Percentiles rank a stretch among this genome's conserved stretches.
These are phyloP conservation scores for Colistium nudipinnis DNA, from an alignment of 2,113 vertebrate species.

Conservation along the genomic window DNA sequence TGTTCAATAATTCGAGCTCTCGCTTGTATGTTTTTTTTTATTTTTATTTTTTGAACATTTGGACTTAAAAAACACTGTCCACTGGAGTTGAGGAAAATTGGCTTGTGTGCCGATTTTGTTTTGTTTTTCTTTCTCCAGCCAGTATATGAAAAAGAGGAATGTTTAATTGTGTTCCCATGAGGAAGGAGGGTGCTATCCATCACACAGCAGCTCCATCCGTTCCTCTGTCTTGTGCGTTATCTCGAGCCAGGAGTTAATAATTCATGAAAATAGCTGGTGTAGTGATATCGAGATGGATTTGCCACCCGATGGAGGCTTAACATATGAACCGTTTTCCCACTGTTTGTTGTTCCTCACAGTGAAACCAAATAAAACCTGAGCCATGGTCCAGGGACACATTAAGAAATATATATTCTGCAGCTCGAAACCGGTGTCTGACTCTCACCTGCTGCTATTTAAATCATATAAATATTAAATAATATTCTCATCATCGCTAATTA, in stretches of 20 bases:
- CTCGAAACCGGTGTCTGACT: slow-evolving; percentile 5
- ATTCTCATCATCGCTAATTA: background rate
- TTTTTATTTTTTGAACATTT: no score
- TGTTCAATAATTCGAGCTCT: background rate
- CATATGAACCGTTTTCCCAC: slow-evolving; percentile 54
- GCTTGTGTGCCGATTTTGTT: slow-evolving; percentile 27
- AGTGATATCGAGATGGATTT: slow-evolving; percentile 64
- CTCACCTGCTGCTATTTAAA: background rate
- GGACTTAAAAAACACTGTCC: background rate
- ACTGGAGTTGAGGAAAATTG: slow-evolving; percentile 9
- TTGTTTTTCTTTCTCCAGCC: slow-evolving; percentile 24
- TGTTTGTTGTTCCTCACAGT: slow-evolving; percentile 59
- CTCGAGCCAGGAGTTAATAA: slow-evolving; percentile 75
- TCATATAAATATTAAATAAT: background rate
- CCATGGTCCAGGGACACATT: slow-evolving; percentile 27
- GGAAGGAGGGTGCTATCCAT: slow-evolving; percentile 69
- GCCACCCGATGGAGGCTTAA: slow-evolving; percentile 52
- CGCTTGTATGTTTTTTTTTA: background rate
- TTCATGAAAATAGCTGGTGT: slow-evolving; percentile 68
- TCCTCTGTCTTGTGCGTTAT: slow-evolving; percentile 64
- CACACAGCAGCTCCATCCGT: slow-evolving; percentile 56
- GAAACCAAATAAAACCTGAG: slow-evolving; percentile 50
- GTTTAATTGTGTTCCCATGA: slow-evolving; percentile 72
- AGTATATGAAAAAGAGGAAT: slow-evolving; percentile 30
- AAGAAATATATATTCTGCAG: slow-evolving; percentile 23